Base-by-base conservation (phyloP, 2,888 invertebrate species). In the Carabus problematicus region DNA sequence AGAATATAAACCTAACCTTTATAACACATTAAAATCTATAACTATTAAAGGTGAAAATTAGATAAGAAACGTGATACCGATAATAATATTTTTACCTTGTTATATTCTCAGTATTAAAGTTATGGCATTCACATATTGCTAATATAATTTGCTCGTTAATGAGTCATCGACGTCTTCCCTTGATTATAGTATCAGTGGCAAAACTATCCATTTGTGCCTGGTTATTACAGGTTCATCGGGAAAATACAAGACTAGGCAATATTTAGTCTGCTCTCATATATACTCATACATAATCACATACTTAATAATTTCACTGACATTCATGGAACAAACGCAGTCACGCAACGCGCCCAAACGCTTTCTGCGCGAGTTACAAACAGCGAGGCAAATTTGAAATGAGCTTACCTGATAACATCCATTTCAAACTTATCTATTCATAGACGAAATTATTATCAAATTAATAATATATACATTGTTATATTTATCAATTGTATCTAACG, bases 81-180 rank as follows among this genome's bases (percentile, higher is more conserved):
- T 66, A 55, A 19, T 61, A 40, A 56, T 52, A 40, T 14, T 47
- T 66, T 66, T 66, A 66, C 66, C 66, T 66, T 66, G 66, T 66
- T 41, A 63, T 63, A 63, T 63, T 63, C 40, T 63, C 54, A 39
- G 43, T 52, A 41, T 49, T 64, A 47, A 59, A 58, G 6, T 43
- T 45, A 58, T 47, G 58, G 58, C 56, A 66, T 66, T 66, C 66
- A 66, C 66, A 66, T 66, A 66, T 66, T 66, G 66, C 49, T 66
- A 49, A 58, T 58, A 40, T 56, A 58, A 47, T 66, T 66, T 56
- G 58, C 9, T 58, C 47, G 19, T 52, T 41, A 43, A 52, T 67
- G 67, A 67, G 42, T 67, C 67, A 67, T 67, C 60, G 67, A 67
- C 52, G 60, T 11, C 54, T 41, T 42, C 67, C 60, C 42, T 60